Base-by-base conservation (phyloP, 2,888 invertebrate species). In the Tinea semifulvella region DNA sequence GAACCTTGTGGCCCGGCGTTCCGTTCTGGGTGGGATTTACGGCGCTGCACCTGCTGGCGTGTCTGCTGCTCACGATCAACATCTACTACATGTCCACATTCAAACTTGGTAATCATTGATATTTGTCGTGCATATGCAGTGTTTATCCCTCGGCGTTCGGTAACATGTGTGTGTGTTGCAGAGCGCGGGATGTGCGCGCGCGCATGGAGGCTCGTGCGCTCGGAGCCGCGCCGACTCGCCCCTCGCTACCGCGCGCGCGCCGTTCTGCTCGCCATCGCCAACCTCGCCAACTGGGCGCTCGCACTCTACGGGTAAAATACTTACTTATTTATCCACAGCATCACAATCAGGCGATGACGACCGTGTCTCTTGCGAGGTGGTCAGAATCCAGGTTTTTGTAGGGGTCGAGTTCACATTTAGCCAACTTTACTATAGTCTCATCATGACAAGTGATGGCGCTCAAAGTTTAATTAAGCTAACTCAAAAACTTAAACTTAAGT, bases 71-170 rank as follows among this genome's bases (percentile, higher is more conserved):
- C 27, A 88, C 88, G 0, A 69, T 86, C 19, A 87, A 89, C 61
- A 88, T 92, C 56, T 91, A 91, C 68, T 91, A 89, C 60, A 85
- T 91, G 67, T 91, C 90, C 0, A 76, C 85, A 48, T 87, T 90
- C 82, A 87, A 83, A 56, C 62, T 90, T 35, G 85, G 88, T 88
- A 40, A 40, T 2, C 19, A 6, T 17, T 4, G 28, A 22, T 22
- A 22, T 22, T 22, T 22, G 8, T 22, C 8, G 8, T 22, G 8
- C 22, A 7, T 22, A 22, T n/a, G n/a, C n/a, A n/a, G n/a, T n/a
- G n/a, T n/a, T n/a, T n/a, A n/a, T n/a, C n/a, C n/a, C n/a, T n/a
- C n/a, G n/a, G n/a, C n/a, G n/a, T n/a, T 22, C 6, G 22, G 22
- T 8, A 22, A 5, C 8, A 7, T 27, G 14, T 31, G 11, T 4